Conservation (phyloP, 2,113 vertebrate genomes). For the Corvus hawaiiensis region DNA sequence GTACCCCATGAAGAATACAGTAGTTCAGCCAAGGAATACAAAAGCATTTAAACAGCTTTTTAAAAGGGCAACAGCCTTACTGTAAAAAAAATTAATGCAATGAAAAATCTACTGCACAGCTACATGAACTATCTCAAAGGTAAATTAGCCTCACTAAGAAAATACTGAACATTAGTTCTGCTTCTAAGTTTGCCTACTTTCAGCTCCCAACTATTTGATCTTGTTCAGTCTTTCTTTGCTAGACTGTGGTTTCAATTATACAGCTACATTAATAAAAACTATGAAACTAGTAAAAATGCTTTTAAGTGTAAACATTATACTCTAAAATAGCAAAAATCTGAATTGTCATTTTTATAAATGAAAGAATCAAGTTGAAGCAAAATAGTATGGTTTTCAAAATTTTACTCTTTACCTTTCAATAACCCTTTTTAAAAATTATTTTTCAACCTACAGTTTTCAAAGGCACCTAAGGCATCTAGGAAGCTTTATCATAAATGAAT, state of each 20-base stretch:
- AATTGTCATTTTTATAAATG: background rate
- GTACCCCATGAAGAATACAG: background rate
- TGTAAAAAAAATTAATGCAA: background rate
- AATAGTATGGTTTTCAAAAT: background rate
- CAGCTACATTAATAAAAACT: background rate
- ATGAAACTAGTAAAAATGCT: background rate
- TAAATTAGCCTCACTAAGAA: background rate
- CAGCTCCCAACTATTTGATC: background rate
- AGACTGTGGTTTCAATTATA: background rate
- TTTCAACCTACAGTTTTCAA: background rate
- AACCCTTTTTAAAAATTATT: background rate
- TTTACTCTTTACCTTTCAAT: background rate
- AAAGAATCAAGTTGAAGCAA: background rate
- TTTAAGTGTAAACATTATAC: background rate
- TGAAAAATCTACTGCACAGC: background rate
- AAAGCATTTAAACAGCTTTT: background rate
- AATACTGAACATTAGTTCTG: background rate
- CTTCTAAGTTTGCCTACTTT: background rate
- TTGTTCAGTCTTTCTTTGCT: background rate
- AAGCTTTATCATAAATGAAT: background rate
- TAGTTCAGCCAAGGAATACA: background rate
- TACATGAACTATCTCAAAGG: background rate
- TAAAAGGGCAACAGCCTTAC: background rate
- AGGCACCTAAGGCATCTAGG: background rate
- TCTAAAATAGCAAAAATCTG: background rate